Percentiles rank a stretch among this genome's conserved stretches.
Evolutionary conservation across 2,888 invertebrate genomes (phyloP).

Genomic region (Hypomecis atomaria): DNA sequence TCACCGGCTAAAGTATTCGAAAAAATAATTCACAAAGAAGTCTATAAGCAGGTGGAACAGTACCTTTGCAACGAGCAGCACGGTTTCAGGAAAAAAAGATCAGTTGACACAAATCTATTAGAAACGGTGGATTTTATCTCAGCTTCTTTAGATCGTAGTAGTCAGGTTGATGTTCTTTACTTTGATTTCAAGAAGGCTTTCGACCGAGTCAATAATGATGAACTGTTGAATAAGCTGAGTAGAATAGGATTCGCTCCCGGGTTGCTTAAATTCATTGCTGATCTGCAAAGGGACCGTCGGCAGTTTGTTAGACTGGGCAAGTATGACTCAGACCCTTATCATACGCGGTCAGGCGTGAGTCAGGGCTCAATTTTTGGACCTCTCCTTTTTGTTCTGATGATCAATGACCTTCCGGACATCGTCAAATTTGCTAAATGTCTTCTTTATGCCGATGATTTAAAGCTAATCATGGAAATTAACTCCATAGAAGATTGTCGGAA

Average conservation of each 20-base stretch:
- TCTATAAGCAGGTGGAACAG: neutral
- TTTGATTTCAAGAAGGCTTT: neutral
- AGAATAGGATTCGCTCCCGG: constrained; percentile 1
- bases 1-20: constrained; percentile 12
- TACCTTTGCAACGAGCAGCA: constrained; percentile 15
- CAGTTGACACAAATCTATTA: constrained; percentile 4
- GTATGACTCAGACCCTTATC: constrained; percentile 17
- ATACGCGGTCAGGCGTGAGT: constrained; percentile 16
- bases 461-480: neutral
- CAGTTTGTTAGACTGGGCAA: constrained; percentile 6
- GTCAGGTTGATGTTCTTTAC: constrained; percentile 6
- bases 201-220: constrained; percentile 9
- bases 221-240: constrained; percentile 1
- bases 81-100: constrained; percentile 6
- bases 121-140: neutral
- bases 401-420: neutral
- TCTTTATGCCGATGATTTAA: neutral
- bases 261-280: neutral
- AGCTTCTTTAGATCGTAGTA: neutral
- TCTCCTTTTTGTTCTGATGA: neutral
- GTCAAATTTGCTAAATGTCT: neutral
- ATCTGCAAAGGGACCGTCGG: constrained; percentile 6
- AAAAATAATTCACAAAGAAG: neutral
- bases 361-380: neutral
- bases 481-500: neutral